Base-by-base conservation (phyloP, 2,113 vertebrate species). In the Eulacestoma nigropectus region DNA sequence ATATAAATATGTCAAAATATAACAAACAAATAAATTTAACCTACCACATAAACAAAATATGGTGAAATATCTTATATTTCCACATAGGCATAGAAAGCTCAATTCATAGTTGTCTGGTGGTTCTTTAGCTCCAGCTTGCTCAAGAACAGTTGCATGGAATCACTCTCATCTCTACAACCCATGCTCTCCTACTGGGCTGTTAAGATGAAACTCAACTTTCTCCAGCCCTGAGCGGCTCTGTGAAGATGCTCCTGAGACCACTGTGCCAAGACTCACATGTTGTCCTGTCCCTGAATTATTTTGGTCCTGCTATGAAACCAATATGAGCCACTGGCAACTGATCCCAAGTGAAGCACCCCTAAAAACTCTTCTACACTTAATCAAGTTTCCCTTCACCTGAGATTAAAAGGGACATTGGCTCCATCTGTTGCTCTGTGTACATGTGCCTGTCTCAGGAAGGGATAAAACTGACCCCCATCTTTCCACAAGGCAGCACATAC, bases 261-360 rank as follows among this genome's bases (percentile, higher is more conserved):
- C 2, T 37, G 39, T n/a, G 29, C 32, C 20, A 41, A 44, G n/a
- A 23, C 16, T 35, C 3, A 0, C 10, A 4, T 1, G 10, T 11
- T 49, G 32, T 56, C n/a, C 50, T 44, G 49, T 13, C 60, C 30
- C 50, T 52, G 55, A 14, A 5, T 55, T 39, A 32, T 64, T 77
- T 55, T 44, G 9, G 29, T 46, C 39, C 84, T 79, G 4, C 42
- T 25, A 5, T 37, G n/a, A 59, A 76, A 49, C 10, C 3, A 3
- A 4, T 11, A 42, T 3, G 7, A 82, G 56, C 42, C 39, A 30
- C 2, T 75, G 42, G 33, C 52, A 76, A 21, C 25, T 20, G 63
- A 42, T 56, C 46, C 55, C 41, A n/a, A 44, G 29, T 41, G 67
- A 56, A 37, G 42, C 26, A 67, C 17, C 52, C 37, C 23, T 35